Evolutionary conservation across 2,797 vertebrate genomes (phyloP).

Genomic region (Borostomias antarcticus): DNA sequence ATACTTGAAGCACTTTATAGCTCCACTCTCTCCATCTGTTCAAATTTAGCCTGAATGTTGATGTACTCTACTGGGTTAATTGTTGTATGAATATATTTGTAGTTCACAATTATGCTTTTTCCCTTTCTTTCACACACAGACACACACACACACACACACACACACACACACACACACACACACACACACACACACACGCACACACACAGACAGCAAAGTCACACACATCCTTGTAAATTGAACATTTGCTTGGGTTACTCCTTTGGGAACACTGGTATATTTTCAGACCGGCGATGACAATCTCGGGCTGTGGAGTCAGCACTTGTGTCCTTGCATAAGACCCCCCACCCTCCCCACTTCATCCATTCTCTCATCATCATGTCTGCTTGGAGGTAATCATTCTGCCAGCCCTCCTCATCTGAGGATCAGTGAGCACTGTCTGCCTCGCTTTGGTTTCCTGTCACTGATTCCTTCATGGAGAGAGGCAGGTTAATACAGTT

Average conservation of each 20-base stretch:
- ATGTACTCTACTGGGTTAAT: slow-evolving; percentile 3
- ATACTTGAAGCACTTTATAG: neutral
- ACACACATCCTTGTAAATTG: slow-evolving; percentile 44
- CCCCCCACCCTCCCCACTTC: slow-evolving; percentile 22
- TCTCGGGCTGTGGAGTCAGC: slow-evolving; percentile 23
- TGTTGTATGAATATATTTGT: slow-evolving; percentile 13
- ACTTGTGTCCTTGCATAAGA: slow-evolving; percentile 39
- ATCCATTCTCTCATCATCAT: slow-evolving; percentile 31
- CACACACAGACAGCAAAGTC: slow-evolving; percentile 10
- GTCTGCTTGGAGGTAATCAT: slow-evolving; percentile 27
- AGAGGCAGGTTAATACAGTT: slow-evolving; percentile 50
- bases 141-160: slow-evolving; percentile 10
- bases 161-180: slow-evolving; percentile 30
- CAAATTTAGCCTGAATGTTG: neutral
- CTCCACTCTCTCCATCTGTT: neutral
- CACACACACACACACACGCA: slow-evolving; percentile 8
- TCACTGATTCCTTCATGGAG: slow-evolving; percentile 14
- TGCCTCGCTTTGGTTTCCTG: neutral
- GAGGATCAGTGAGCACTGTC: neutral
- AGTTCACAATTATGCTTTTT: slow-evolving; percentile 4
- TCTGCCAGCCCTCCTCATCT: slow-evolving; percentile 12
- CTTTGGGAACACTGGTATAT: slow-evolving; percentile 18
- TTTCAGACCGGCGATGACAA: slow-evolving; percentile 27
- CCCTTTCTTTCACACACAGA: neutral
- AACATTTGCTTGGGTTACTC: slow-evolving; percentile 24